phyloP scores from a whole-genome alignment of 2,888 invertebrate species.

The Folsomia manolachei region DNA sequence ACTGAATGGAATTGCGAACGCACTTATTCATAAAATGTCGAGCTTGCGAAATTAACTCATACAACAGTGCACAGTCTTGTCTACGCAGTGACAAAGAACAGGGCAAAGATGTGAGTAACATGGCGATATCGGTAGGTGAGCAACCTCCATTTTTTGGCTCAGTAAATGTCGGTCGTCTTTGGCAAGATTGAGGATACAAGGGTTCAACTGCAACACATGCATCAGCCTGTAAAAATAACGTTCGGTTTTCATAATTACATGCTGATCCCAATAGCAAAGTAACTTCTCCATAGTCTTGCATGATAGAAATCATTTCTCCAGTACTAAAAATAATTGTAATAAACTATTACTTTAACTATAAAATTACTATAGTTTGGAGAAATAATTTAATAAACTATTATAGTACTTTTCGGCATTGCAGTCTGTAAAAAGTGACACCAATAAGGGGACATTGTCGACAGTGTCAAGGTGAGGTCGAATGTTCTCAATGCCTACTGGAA shows the following conservation, averaged over 20 bases:
- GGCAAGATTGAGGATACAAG: conserved; percentile 83
- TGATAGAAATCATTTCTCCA: conserved; percentile 86
- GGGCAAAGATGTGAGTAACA: conserved; percentile 78
- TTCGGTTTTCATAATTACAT: conserved; percentile 84
- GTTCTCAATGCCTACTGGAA: conserved; percentile 93
- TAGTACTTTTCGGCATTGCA: conserved; percentile 91
- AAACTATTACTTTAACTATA: too few relatives aligned
- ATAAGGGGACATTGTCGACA: conserved; percentile 94
- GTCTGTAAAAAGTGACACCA: conserved; percentile 96
- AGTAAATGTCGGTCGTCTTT: conserved; percentile 59
- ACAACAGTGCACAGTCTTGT: conserved; percentile 75
- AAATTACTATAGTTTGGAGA: too few relatives aligned
- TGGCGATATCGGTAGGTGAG: conserved; percentile 76
- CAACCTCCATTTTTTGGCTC: conserved; percentile 54
- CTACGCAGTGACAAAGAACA: conserved; percentile 80
- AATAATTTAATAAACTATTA: too few relatives aligned
- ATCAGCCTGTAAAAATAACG: conserved; percentile 91
- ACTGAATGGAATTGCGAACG: conserved; percentile 46
- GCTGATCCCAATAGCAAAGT: conserved; percentile 91
- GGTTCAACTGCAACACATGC: conserved; percentile 90
- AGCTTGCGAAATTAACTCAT: conserved; percentile 64
- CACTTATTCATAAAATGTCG: conserved; percentile 51
- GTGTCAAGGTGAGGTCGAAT: conserved; percentile 88
- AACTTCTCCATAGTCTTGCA: conserved; percentile 95
- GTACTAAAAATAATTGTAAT: too few relatives aligned